These are phyloP conservation scores for Sterna hirundo DNA, from an alignment of 2,113 vertebrate species.

Conservation along the genomic window DNA sequence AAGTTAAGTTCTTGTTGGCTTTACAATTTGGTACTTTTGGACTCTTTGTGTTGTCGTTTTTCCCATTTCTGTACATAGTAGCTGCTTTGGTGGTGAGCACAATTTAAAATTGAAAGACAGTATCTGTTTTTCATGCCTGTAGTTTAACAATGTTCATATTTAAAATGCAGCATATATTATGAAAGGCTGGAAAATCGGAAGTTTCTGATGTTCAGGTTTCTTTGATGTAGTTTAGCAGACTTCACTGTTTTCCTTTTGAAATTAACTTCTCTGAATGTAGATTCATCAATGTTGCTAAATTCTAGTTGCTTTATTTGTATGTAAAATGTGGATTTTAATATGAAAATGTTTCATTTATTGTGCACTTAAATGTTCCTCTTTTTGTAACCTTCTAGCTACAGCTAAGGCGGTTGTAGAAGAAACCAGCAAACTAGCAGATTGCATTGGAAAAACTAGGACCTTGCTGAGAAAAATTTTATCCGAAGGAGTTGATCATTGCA, in stretches of 20 bases:
- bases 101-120: neutral
- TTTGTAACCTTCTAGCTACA: constrained; percentile 76
- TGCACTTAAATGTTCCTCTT: neutral
- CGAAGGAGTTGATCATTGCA: constrained; percentile 95
- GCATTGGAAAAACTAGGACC: constrained; percentile 96
- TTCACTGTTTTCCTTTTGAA: neutral
- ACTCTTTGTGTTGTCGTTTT: neutral
- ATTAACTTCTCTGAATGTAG: neutral
- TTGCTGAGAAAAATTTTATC: constrained; percentile 96
- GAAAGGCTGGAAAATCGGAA: neutral
- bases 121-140: neutral
- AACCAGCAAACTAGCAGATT: constrained; percentile 96
- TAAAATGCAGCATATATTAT: neutral
- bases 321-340: neutral
- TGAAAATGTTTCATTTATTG: neutral
- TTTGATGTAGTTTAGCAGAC: neutral
- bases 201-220: neutral
- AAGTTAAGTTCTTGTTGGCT: neutral
- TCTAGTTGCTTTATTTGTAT: neutral
- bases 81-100: neutral
- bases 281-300: neutral
- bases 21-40: neutral
- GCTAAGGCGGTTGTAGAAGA: constrained; percentile 96
- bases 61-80: neutral
- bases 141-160: neutral